Evolutionary conservation across 2,797 vertebrate species (phyloP), one percentile per base, ranked within the genome.

Genomic region (Phoxinus dragarum): DNA sequence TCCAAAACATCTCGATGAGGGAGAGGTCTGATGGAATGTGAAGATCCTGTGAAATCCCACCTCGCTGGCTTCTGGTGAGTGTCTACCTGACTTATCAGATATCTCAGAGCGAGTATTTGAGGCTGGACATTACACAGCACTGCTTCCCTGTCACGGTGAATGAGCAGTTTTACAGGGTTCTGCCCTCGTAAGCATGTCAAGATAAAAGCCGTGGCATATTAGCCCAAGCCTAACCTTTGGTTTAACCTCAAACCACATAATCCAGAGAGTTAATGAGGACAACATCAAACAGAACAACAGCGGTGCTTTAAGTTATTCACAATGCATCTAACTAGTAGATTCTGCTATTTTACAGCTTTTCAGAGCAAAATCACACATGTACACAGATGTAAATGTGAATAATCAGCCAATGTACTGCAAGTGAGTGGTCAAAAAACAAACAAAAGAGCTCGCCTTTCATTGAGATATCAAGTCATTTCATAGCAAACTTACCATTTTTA

Each of bases 201-300:
- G 78, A 86, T 82, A 71, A 86, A 90, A 86, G 84, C 82, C 3
- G 9, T 27, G 59, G 23, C 47, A 42, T 73, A 74, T 88, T 85
- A 84, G 44, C 34, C 19, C 36, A 36, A 87, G 69, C 31, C 68
- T 52, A 78, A 68, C 54, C 76, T 49, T 78, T 66, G 38, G 38
- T 38, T 86, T 84, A 80, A 86, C 68, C 79, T 72, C 42, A 71
- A 71, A 34, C 19, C 19, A 74, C 77, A 49, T 83, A 80, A 81
- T 81, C 71, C 42, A 34, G 31, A 75, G 49, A 79, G 49, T 66
- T 69, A 75, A 77, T 56, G 73, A 84, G 38, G 49, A 64, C 40
- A 34, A 67, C 71, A 81, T 81, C 84, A 54, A 79, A 84, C 42
- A 38, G 44, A 73, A 44, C 47, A 64, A 52, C 10, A 0, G 21